Evolutionary conservation across 1,140 invertebrate genomes (phyloP), one percentile per base, ranked within the genome.

Genomic region (Pseudomyrmex dendroicus): DNA sequence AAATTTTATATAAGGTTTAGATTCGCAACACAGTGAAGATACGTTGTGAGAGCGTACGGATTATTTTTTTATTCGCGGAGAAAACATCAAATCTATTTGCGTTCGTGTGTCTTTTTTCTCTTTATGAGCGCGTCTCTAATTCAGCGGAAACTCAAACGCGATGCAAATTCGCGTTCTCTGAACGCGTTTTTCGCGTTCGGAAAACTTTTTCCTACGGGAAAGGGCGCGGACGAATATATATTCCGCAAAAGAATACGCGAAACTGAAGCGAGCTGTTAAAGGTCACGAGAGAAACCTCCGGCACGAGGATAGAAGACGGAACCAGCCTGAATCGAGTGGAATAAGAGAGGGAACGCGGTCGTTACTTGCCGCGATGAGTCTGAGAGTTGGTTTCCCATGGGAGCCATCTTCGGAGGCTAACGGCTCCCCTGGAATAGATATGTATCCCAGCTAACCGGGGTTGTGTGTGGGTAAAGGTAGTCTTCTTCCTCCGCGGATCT

Each of bases 351-450:
- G 48, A 80, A 82, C 62, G 70, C 17, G 85, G 90, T 92, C 89
- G 92, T 93, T 93, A 91, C 89, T 91, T 89, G 91, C 85, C 88
- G 88, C 87, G 90, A 93, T 91, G 92, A 93, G 91, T 90, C 91
- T 87, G 91, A 93, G 92, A 92, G 93, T 93, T 92, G 83, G 84
- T 84, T 73, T 92, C 93, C 90, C 92, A 35, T 50, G 91, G 92
- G 92, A 92, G 91, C 85, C 91, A 90, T 93, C 88, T 88, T 83
- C 86, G 35, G 35, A 63, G 78, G 89, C 88, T 92, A 93, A 93
- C 91, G 90, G 90, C 89, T 92, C 91, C 92, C 91, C 83, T 83
- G 91, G 91, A 91, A 85, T 90, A 88, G 89, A 91, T 90, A 91
- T 85, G 87, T 89, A 89, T 90, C 86, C 90, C 66, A 57, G 82